These are phyloP conservation scores for Solen grandis DNA, from an alignment of 1,140 invertebrate genomes.

Conservation along the genomic window DNA sequence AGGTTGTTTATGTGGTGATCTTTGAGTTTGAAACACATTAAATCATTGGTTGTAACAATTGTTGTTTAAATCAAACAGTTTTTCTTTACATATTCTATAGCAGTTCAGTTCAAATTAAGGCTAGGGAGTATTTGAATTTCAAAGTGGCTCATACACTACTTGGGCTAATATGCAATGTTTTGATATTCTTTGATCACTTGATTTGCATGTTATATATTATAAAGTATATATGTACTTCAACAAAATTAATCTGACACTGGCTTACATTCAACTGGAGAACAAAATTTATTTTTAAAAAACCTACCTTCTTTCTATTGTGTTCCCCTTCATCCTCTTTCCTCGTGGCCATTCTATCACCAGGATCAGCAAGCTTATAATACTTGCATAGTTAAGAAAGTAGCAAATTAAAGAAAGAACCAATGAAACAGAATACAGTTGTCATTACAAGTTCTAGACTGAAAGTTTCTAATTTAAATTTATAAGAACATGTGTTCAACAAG, in stretches of 20 bases:
- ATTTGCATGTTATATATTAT: background rate
- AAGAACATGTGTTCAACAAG: background rate
- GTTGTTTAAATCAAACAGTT: no score
- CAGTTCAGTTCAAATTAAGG: no score
- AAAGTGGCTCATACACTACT: no score
- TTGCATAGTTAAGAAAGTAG: background rate
- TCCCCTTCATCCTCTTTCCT: conserved; percentile 47
- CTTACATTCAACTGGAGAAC: background rate
- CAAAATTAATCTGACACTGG: no score
- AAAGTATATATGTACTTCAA: background rate
- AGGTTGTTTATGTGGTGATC: no score
- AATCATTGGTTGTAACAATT: no score
- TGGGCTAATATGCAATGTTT: background rate
- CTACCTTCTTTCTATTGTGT: conserved; percentile 29
- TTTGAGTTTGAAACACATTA: no score
- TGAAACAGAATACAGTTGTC: background rate
- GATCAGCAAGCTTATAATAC: conserved; percentile 26
- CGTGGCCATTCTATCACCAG: conserved; percentile 43
- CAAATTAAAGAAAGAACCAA: background rate
- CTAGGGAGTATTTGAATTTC: no score
- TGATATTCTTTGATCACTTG: background rate
- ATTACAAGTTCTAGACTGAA: background rate
- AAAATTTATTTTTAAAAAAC: background rate
- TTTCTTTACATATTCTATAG: no score
- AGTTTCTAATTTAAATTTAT: background rate